Conservation (phyloP, 1,140 invertebrate species). For the Neocloeon triangulifer region DNA sequence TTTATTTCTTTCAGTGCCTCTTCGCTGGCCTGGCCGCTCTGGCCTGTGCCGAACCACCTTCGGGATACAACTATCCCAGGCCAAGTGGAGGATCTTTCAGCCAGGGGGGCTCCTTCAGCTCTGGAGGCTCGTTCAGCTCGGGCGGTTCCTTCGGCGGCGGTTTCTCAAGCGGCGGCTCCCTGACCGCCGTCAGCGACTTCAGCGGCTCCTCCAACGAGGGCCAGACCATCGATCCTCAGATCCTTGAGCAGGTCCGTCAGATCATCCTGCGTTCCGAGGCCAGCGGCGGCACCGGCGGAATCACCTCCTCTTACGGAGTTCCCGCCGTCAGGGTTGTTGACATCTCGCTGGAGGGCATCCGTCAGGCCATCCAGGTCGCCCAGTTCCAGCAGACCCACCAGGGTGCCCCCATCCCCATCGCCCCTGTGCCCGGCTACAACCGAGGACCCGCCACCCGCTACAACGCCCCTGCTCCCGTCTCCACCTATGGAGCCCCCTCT, state of each 20-base stretch:
- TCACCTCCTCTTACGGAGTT: conserved; percentile 29
- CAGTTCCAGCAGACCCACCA: conserved; percentile 34
- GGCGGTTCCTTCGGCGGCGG: conserved; percentile 22
- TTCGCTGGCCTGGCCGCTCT: conserved; percentile 30
- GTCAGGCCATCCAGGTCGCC: conserved; percentile 50
- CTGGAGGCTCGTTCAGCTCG: conserved; percentile 13
- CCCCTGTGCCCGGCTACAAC: conserved; percentile 11
- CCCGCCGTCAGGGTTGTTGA: conserved; percentile 37
- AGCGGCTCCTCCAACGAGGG: conserved; percentile 53
- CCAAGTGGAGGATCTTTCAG: conserved; percentile 29
- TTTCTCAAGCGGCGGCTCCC: conserved; percentile 35
- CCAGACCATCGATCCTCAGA: conserved; percentile 46
- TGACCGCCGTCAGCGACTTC: not conserved
- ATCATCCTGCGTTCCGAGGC: conserved; percentile 59
- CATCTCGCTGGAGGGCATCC: conserved; percentile 48
- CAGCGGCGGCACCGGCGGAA: conserved; percentile 19
- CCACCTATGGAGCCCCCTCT: conserved; percentile 18
- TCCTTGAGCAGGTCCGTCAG: conserved; percentile 56
- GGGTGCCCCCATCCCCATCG: conserved; percentile 17
- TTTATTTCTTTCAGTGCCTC: conserved; percentile 29
- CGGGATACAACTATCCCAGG: conserved; percentile 37
- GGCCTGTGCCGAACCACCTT: conserved; percentile 32
- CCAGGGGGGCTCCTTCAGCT: conserved; percentile 15
- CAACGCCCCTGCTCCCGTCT: too few species aligned
- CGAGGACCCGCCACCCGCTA: too few species aligned